Evolutionary conservation across 2,888 invertebrate species (phyloP).

Genomic region (Drosophila quasianomalipes): DNA sequence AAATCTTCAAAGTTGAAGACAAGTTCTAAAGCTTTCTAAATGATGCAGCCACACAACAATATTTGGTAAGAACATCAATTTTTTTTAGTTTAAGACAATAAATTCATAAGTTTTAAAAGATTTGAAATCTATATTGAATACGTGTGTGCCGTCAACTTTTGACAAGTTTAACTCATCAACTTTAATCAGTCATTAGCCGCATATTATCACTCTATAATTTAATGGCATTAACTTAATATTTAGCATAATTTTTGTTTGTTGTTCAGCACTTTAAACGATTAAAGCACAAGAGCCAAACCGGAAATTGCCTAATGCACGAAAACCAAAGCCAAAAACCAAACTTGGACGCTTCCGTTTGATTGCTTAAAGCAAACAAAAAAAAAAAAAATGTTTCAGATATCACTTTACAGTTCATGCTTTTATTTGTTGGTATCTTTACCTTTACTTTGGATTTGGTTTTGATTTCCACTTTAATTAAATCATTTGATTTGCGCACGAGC

Average conservation of each 20-base stretch:
- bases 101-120: conserved; percentile 2
- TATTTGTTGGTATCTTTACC: conserved; percentile 1
- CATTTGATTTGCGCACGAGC: conserved; percentile 50
- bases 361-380: conserved; percentile 7
- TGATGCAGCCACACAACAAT: background rate
- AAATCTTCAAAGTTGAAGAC: background rate
- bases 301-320: conserved; percentile 62
- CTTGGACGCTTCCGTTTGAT: conserved; percentile 71
- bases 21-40: conserved; percentile 20
- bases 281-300: conserved; percentile 47
- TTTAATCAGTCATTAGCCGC: conserved; percentile 33
- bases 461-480: conserved; percentile 52
- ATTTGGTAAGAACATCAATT: background rate
- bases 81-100: background rate
- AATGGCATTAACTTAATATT: conserved; percentile 18
- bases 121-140: background rate
- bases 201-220: conserved; percentile 44
- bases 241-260: conserved; percentile 18
- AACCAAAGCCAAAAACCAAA: conserved; percentile 36
- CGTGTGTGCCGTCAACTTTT: conserved; percentile 2
- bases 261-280: background rate
- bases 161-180: conserved; percentile 12
- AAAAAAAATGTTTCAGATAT: conserved; percentile 25
- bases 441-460: conserved; percentile 12
- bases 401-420: conserved; percentile 22